Evolutionary conservation across 2,888 invertebrate genomes (phyloP), one percentile per base, ranked within the genome.

Genomic region (Macrophya annulata): DNA sequence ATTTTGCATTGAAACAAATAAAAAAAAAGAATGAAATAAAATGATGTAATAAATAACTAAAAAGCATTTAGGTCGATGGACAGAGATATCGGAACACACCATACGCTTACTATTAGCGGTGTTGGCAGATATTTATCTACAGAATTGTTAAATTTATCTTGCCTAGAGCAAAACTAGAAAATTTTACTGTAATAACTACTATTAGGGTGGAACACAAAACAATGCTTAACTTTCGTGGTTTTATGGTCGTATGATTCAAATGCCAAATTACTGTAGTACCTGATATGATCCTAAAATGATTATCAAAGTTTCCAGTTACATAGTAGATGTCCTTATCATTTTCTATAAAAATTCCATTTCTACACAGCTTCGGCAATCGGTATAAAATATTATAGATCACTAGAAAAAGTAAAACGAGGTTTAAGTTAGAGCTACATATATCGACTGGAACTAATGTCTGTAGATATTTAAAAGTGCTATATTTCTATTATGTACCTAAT

Each of bases 331-430:
- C 17, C 31, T 81, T 4, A 81, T 81, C 21, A 40, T 81, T 15
- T 12, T 25, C 6, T 45, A 31, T 48, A 48, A 48, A 48, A 43
- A 25, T 31, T 48, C n/a, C 1, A 68, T 25, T 62, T 68, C 21
- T 40, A 81, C 21, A 62, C 43, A 81, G 25, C 43, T 81, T 81
- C 4, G 31, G 62, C 43, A 62, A 40, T 51, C 48, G 17, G 79
- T 81, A 59, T 62, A 62, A 81, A 62, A 59, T 25, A 40, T 12
- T 37, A 17, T 12, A 81, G 43, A 81, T 43, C 31, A 25, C 62
- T 43, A 81, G 81, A 81, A 81, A 43, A 62, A 1, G 25, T 62
- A 15, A 81, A 81, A 43, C 62, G 43, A 43, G n/a, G n/a, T 21
- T 43, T 6, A 43, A 21, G 10, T 25, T 25, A 25, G 21, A 9